phyloP scores from a whole-genome alignment of 2,888 invertebrate species.

The Norana najaformis region DNA sequence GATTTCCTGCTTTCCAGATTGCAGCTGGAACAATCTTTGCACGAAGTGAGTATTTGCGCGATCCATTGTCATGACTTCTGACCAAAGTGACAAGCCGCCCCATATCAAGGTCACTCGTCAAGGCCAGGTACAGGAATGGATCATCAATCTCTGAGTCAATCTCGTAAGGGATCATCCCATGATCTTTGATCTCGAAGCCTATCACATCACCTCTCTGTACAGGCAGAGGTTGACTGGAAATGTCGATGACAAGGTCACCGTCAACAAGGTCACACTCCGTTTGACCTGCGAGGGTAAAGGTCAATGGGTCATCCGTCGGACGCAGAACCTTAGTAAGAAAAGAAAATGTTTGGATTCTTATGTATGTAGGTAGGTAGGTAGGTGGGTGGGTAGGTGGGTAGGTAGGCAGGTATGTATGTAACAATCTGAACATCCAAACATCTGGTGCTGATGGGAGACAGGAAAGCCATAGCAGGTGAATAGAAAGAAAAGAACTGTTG shows the following conservation, averaged over 20 bases:
- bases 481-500: too few relatives aligned
- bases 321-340: constrained; percentile 35
- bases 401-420: too few relatives aligned
- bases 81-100: constrained; percentile 20
- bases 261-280: constrained; percentile 30
- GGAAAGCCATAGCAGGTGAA: too few relatives aligned
- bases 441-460: too few relatives aligned
- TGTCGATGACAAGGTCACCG: constrained; percentile 41
- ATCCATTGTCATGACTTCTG: constrained; percentile 28
- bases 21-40: constrained; percentile 32
- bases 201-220: constrained; percentile 41
- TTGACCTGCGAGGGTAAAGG: constrained; percentile 37
- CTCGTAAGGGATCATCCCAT: constrained; percentile 38
- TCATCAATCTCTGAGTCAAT: constrained; percentile 32
- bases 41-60: constrained; percentile 38
- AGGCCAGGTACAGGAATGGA: constrained; percentile 30
- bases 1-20: not conserved
- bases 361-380: too few relatives aligned
- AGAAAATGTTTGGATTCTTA: not conserved
- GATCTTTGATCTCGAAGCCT: constrained; percentile 41
- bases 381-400: too few relatives aligned
- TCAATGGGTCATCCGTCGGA: constrained; percentile 32
- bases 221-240: constrained; percentile 27
- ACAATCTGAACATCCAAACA: too few relatives aligned
- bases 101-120: not conserved